Base-by-base conservation (phyloP, 2,113 vertebrate genomes). In the Notiomystis cincta region DNA sequence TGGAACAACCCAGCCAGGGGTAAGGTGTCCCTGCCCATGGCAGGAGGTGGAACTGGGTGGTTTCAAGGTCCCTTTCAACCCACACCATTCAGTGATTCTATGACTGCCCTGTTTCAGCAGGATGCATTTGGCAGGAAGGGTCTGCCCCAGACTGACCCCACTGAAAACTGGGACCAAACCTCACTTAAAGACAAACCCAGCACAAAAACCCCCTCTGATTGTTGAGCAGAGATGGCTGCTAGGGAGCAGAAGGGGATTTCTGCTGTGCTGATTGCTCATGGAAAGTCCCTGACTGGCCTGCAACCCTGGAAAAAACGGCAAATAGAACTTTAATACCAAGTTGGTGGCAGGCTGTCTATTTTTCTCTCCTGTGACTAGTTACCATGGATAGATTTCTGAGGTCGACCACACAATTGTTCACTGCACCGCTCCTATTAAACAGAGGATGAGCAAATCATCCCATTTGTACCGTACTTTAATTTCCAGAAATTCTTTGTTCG, bases 341-440 rank as follows among this genome's bases (percentile, higher is more conserved):
- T 42, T 91, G 78, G 91, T 94, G 95, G 93, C 87, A 93, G 71
- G 71, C 90, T 93, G 82, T 87, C 82, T 96, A 76, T 96, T 93
- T 94, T 88, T 58, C 78, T 82, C 94, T 91, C 84, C 93, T 69
- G 87, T 91, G 90, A 93, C 91, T 94, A 82, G 87, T 97, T 96
- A 88, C 95, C 90, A 97, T 95, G 93, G 96, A 88, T 81, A 90
- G 86, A 95, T 92, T 96, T 95, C 92, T 96, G 95, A 97, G 94
- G 95, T 93, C 76, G 33, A 69, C 88, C 90, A 16, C 31, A 77
- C 96, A 96, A 94, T 93, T 95, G 95, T 94, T 95, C 62, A 24
- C 53, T 85, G 90, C 38, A 18, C 75, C 9, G 38, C 75, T 94
- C 62, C 84, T 72, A 82, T 75, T 94, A 93, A 95, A 85, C 15